Percentiles rank a stretch among this genome's conserved stretches.
These are phyloP conservation scores for Arizona elegans DNA, from an alignment of 2,113 vertebrate genomes.

Conservation along the genomic window DNA sequence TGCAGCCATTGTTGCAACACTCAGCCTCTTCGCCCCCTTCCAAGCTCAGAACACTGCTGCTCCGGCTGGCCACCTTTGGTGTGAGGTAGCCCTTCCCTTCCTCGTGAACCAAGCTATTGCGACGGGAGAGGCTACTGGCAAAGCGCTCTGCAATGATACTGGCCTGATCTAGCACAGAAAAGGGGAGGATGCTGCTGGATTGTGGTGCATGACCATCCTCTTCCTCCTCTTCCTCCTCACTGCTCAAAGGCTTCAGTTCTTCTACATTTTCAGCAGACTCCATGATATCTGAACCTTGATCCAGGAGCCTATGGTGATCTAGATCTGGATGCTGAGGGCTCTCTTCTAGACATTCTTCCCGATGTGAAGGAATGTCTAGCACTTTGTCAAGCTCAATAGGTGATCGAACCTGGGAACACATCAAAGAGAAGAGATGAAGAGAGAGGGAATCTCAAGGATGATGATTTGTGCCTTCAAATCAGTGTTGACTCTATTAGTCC, in stretches of 20 bases:
- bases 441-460: not conserved
- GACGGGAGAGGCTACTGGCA: conserved; percentile 72
- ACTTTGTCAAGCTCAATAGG: not conserved
- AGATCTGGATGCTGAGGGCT: conserved; percentile 35
- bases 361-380: conserved; percentile 16
- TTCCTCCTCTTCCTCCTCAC: conserved; percentile 76
- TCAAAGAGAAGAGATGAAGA: not conserved
- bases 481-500: not conserved
- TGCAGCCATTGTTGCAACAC: conserved; percentile 18
- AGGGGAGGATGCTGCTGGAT: conserved; percentile 73
- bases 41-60: conserved; percentile 73
- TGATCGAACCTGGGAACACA: conserved; percentile 23
- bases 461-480: not conserved
- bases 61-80: conserved; percentile 65
- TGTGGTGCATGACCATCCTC: conserved; percentile 43
- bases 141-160: conserved; percentile 81
- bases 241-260: conserved; percentile 76
- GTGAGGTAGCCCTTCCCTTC: conserved; percentile 70
- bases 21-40: conserved; percentile 67
- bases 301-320: conserved; percentile 36
- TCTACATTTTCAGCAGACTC: conserved; percentile 61
- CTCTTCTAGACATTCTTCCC: conserved; percentile 41
- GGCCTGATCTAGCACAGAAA: conserved; percentile 84
- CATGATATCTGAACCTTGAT: conserved; percentile 11
- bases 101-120: conserved; percentile 80